Base-by-base conservation (phyloP, 1,140 invertebrate species). In the Bombus confusus region DNA sequence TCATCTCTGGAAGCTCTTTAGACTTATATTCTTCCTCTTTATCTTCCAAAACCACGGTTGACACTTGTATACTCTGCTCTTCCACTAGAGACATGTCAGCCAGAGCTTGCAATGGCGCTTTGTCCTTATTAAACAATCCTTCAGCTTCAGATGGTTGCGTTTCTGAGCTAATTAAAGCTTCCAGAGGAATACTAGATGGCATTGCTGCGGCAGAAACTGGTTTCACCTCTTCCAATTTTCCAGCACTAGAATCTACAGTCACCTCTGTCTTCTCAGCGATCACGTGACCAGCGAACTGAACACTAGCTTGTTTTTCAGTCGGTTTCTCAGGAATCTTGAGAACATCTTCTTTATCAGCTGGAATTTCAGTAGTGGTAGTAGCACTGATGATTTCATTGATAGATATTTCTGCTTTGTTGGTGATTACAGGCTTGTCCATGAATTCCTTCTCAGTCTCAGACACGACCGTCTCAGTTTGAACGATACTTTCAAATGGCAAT, bases 391-490 rank as follows among this genome's bases (percentile, higher is more conserved):
- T 91, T 89, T 96, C 95, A 66, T 92, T 92, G 69, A 96, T 90
- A 22, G 84, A 86, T 39, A 95, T 74, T 47, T 93, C 92, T 25
- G 96, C 96, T 66, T 69, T 94, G 77, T 94, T 95, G 8, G 91
- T 91, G 13, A 93, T 79, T 31, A 86, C 68, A 12, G 90, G 85
- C 85, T 93, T 93, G 18, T 94, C 90, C 62, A 90, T 88, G 72
- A 96, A 95, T 71, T 92, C 87, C 68, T 92, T 92, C 93, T 96
- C 96, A 78, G 95, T 95, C 91, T 96, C 96, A 4, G 95, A 94
- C 62, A 94, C 86, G 52, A 95, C 84, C 41, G 94, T 92, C 93
- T 96, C 95, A 18, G 93, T 94, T 85, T 95, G 94, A 72, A 96
- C 92, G 31, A 96, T 85, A 87, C 95, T 94, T 91, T 96, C 95